Evolutionary conservation across 23 tunicate species (phyloP).

Genomic region (Styela clava): DNA sequence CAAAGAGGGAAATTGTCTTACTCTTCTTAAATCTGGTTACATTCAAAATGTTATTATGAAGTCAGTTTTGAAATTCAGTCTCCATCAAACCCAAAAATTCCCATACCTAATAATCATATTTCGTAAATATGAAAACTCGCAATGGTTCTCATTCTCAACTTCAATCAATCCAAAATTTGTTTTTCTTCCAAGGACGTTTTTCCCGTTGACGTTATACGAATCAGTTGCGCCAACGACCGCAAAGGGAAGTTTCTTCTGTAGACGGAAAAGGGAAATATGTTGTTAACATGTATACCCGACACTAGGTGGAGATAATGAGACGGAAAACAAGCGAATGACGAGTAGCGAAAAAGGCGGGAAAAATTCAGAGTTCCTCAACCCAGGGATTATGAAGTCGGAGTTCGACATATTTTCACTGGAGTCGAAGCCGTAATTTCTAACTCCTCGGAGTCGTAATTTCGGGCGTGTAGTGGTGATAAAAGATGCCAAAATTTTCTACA

Average conservation of each 20-base stretch:
- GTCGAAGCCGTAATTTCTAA: too few species aligned
- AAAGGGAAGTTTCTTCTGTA: conserved; percentile 64
- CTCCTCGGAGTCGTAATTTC: too few species aligned
- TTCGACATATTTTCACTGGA: too few species aligned
- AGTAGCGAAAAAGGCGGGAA: neutral
- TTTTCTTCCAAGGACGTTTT: conserved; percentile 72
- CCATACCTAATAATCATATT: conserved; percentile 92
- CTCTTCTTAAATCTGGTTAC: too few species aligned
- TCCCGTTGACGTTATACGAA: conserved; percentile 56
- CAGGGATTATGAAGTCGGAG: too few species aligned
- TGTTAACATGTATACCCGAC: neutral
- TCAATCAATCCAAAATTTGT: conserved; percentile 84
- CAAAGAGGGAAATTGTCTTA: too few species aligned
- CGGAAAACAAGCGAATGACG: neutral
- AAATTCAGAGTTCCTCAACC: too few species aligned
- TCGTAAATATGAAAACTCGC: conserved; percentile 75
- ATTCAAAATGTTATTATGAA: too few species aligned
- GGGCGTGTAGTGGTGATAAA: too few species aligned
- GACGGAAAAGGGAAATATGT: neutral
- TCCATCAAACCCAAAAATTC: too few species aligned
- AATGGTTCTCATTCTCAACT: conserved; percentile 92
- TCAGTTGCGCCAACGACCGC: conserved; percentile 83
- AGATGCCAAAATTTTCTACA: too few species aligned
- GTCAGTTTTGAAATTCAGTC: too few species aligned
- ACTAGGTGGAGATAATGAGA: neutral